Conservation (phyloP, 2,113 vertebrate genomes). For the Cygnus atratus region DNA sequence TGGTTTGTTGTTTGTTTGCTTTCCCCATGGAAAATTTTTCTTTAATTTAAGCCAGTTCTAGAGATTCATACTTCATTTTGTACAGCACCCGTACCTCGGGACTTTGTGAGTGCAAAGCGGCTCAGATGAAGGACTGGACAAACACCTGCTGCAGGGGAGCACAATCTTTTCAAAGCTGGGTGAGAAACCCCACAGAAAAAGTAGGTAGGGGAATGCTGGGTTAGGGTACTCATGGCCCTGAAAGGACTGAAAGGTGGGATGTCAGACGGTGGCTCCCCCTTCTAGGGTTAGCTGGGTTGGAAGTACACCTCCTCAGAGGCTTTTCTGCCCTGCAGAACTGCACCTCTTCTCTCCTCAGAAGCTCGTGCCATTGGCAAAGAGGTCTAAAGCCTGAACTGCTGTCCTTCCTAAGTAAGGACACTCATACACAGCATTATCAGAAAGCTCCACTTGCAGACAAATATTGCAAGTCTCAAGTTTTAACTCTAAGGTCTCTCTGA, state of each 20-base stretch:
- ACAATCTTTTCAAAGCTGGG: not conserved
- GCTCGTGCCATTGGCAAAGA: not conserved
- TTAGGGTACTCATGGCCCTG: no score
- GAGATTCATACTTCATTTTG: not conserved
- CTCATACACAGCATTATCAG: not conserved
- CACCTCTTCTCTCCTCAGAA: not conserved
- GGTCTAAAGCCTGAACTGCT: not conserved
- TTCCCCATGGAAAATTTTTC: not conserved
- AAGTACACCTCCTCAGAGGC: no score
- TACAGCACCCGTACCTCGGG: not conserved
- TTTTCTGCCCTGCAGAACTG: no score
- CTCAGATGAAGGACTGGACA: not conserved
- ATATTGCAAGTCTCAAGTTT: not conserved
- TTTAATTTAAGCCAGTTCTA: not conserved
- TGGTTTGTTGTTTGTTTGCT: not conserved
- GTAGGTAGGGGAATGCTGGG: no score
- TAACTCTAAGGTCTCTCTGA: not conserved
- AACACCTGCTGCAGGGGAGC: not conserved
- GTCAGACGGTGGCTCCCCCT: no score
- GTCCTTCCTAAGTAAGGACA: not conserved
- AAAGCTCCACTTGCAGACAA: not conserved
- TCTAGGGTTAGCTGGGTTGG: no score
- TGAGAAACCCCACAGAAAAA: not conserved
- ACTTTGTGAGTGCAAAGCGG: not conserved
- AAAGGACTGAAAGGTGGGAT: no score